phyloP scores from a whole-genome alignment of 1,140 invertebrate species.

The Drosophila arawakana region DNA sequence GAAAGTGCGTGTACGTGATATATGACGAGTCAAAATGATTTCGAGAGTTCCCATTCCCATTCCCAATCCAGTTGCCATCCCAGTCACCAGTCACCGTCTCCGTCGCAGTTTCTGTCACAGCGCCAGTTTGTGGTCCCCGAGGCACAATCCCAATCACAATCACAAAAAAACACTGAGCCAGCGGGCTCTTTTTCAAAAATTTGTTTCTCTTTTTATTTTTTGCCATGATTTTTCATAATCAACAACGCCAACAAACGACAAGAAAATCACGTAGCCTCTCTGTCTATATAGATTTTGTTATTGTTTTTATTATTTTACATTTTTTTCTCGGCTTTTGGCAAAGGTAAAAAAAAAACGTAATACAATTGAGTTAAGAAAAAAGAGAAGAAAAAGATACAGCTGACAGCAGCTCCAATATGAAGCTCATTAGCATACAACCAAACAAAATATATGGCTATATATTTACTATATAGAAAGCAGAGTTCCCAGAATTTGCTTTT shows the following conservation, averaged over 20 bases:
- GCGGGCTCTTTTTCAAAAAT: slow-evolving; percentile 49
- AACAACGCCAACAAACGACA: slow-evolving; percentile 58
- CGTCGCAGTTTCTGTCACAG: slow-evolving; percentile 16
- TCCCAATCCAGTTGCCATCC: background rate
- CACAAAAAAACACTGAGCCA: slow-evolving; percentile 30
- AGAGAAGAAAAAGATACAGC: background rate
- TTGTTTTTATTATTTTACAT: slow-evolving; percentile 5
- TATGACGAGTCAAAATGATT: slow-evolving; percentile 70
- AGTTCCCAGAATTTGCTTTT: background rate
- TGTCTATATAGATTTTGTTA: slow-evolving; percentile 10
- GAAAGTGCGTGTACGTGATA: slow-evolving; percentile 77
- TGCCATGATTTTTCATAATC: slow-evolving; percentile 81
- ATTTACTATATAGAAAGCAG: background rate
- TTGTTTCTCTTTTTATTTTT: slow-evolving; percentile 37
- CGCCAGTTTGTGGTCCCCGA: slow-evolving; percentile 28
- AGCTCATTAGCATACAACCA: slow-evolving; percentile 4
- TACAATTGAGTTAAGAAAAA: slow-evolving; percentile 3
- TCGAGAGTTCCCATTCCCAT: slow-evolving; percentile 19
- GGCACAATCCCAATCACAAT: slow-evolving; percentile 34
- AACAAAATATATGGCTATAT: too few species aligned
- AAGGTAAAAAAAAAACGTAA: slow-evolving; percentile 6
- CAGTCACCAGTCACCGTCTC: background rate
- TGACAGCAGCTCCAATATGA: background rate
- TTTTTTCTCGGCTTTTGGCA: slow-evolving; percentile 21
- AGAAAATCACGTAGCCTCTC: slow-evolving; percentile 73